phyloP scores from a whole-genome alignment of 2,113 vertebrate genomes.

The Pangasianodon hypophthalmus region DNA sequence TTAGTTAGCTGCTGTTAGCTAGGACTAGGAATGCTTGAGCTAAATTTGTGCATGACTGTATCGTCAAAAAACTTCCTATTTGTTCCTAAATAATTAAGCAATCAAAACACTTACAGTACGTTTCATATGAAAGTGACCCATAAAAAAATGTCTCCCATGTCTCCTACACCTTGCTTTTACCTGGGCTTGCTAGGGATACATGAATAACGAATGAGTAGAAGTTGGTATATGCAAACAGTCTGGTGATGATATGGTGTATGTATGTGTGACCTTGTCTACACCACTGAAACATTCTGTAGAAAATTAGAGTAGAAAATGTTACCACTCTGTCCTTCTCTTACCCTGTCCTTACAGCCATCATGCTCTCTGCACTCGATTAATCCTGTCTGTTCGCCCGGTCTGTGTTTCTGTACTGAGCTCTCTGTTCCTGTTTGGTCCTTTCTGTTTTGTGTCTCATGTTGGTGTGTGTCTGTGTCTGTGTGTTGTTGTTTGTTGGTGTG shows the following conservation, averaged over 20 bases:
- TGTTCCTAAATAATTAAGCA: not conserved
- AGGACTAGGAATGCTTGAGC: not conserved
- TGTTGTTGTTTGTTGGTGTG: conserved; percentile 48
- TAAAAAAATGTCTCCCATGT: not conserved
- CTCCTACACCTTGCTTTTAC: not conserved
- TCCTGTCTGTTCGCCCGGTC: not conserved
- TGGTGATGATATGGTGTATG: not conserved
- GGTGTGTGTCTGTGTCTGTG: conserved; percentile 56
- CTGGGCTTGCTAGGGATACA: not conserved
- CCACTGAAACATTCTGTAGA: not conserved
- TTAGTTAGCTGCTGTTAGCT: not conserved
- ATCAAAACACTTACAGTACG: not conserved
- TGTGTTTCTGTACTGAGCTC: not conserved
- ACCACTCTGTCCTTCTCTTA: not conserved
- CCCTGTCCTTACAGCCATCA: not conserved
- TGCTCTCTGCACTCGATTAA: not conserved
- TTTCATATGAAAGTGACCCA: not conserved
- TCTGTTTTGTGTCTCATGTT: conserved; percentile 65
- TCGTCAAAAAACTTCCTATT: too few relatives aligned
- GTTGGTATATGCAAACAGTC: not conserved
- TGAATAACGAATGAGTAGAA: not conserved
- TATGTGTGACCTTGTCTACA: not conserved
- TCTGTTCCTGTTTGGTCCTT: not conserved
- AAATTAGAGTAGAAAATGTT: not conserved
- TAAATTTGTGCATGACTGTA: not conserved